Evolutionary conservation across 2,888 invertebrate species (phyloP).

Genomic region (Chrysotoxum bicinctum): DNA sequence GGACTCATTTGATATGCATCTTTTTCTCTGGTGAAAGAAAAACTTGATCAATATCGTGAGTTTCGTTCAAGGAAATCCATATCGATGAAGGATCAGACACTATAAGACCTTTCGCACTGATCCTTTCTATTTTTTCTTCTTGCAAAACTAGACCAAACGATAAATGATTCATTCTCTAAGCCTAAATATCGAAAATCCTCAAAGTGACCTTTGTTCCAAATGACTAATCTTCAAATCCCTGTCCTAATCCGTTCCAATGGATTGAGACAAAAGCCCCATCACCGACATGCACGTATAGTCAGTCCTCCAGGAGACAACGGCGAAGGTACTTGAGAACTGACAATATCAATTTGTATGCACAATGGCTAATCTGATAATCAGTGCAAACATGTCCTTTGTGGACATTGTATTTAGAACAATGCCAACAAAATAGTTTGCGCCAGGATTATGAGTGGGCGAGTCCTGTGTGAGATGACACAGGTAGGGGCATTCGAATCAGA

Average conservation of each 20-base stretch:
- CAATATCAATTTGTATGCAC: constrained; percentile 82
- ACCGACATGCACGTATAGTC: neutral
- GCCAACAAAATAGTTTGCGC: constrained; percentile 80
- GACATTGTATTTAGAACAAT: constrained; percentile 80
- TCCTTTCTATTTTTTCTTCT: neutral
- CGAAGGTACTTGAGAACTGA: constrained; percentile 80
- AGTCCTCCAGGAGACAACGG: neutral
- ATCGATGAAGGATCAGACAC: constrained; percentile 27
- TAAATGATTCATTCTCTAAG: constrained; percentile 49
- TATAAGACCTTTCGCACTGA: constrained; percentile 27
- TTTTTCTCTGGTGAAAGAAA: neutral
- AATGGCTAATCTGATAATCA: constrained; percentile 82
- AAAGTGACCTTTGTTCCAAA: constrained; percentile 53
- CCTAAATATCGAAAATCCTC: constrained; percentile 62
- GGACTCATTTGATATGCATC: constrained; percentile 46
- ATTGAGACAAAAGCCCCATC: constrained; percentile 59
- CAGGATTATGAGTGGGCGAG: constrained; percentile 76
- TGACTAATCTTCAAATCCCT: constrained; percentile 77
- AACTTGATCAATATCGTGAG: constrained; percentile 57
- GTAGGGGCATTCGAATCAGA: constrained; percentile 8
- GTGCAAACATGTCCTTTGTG: constrained; percentile 82
- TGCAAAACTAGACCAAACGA: constrained; percentile 52
- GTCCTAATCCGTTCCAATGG: constrained; percentile 78
- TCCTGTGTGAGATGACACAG: constrained; percentile 37
- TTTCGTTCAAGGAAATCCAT: constrained; percentile 33